A percentile compares a stretch with the other conserved stretches of the same genome.
Conservation (phyloP, 1,140 invertebrate species). For the Achroia grisella region DNA sequence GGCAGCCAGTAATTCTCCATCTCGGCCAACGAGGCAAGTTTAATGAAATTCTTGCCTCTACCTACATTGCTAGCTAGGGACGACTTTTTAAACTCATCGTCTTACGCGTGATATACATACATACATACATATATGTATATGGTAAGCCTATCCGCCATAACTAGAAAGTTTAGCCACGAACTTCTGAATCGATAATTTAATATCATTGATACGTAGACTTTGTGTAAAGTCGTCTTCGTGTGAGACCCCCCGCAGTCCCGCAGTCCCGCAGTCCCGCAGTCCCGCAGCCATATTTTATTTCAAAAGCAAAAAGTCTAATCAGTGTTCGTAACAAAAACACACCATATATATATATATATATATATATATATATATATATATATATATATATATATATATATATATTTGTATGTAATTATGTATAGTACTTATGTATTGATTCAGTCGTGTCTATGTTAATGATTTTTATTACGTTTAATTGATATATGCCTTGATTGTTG, state of each 20-base stretch:
- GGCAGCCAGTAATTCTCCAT: slow-evolving; percentile 19
- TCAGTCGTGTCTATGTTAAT: too few relatives aligned
- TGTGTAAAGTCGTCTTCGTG: too few relatives aligned
- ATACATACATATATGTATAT: too few relatives aligned
- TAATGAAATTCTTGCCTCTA: slow-evolving; percentile 27
- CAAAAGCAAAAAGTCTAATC: too few relatives aligned
- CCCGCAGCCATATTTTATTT: background rate
- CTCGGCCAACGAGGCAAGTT: slow-evolving; percentile 27
- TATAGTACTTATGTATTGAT: too few relatives aligned
- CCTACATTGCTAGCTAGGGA: too few relatives aligned
- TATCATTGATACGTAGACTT: background rate
- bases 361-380: background rate
- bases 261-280: slow-evolving; percentile 1
- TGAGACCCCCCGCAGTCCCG: background rate
- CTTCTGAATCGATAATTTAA: background rate
- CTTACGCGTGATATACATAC: too few relatives aligned
- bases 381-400: background rate
- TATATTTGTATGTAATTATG: background rate
- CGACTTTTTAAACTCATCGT: too few relatives aligned
- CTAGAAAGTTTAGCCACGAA: too few relatives aligned
- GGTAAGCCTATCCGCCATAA: too few relatives aligned
- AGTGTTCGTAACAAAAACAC: background rate
- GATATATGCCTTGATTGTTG: too few relatives aligned
- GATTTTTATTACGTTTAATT: too few relatives aligned
- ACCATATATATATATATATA: background rate